phyloP scores from a whole-genome alignment of 1,140 invertebrate genomes.

The Solen grandis region DNA sequence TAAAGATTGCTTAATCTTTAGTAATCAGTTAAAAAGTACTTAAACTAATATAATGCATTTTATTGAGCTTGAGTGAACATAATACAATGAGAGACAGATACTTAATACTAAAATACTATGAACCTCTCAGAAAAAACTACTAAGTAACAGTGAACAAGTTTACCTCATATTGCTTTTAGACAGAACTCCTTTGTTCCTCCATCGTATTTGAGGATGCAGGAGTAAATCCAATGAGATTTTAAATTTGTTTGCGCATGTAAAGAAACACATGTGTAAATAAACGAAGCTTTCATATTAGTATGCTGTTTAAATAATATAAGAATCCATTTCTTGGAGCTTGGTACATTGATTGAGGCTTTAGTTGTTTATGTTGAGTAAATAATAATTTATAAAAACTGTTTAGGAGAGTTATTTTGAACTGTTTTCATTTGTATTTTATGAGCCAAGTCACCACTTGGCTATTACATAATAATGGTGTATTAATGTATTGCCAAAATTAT shows the following conservation, averaged over 20 bases:
- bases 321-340: neutral
- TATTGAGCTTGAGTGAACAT: too few species aligned
- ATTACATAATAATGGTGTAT: constrained; percentile 47
- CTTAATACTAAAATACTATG: too few species aligned
- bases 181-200: neutral
- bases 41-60: too few species aligned
- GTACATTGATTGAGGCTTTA: neutral
- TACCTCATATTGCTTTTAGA: too few species aligned
- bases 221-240: too few species aligned
- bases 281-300: neutral
- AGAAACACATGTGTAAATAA: neutral
- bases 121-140: too few species aligned
- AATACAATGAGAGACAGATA: too few species aligned
- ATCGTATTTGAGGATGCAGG: too few species aligned
- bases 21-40: too few species aligned
- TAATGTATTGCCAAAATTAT: constrained; percentile 59
- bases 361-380: constrained; percentile 43
- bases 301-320: neutral
- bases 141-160: too few species aligned
- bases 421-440: constrained; percentile 50
- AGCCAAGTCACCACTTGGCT: constrained; percentile 25
- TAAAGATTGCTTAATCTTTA: too few species aligned
- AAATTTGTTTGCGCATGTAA: neutral
- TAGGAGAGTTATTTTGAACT: constrained; percentile 56
- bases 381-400: constrained; percentile 52